Conservation (phyloP, 2,113 vertebrate genomes). For the Papio anubis region DNA sequence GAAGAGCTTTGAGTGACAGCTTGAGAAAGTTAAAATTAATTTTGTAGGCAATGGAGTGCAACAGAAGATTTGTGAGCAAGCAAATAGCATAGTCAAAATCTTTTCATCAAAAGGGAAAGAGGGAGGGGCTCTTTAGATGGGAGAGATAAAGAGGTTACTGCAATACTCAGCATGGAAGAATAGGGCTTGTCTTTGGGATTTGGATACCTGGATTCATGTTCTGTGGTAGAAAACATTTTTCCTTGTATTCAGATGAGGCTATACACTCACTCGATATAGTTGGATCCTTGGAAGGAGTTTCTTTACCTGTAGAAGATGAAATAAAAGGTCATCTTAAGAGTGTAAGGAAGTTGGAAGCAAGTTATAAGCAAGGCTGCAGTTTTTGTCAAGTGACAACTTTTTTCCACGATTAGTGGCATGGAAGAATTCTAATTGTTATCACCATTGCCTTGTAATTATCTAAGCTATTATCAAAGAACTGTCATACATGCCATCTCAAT, state of each 20-base stretch:
- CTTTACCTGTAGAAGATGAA: conserved; percentile 80
- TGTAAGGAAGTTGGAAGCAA: background rate
- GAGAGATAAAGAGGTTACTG: background rate
- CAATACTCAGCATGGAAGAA: background rate
- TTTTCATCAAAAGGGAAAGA: background rate
- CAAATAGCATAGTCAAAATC: background rate
- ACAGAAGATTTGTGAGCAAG: background rate
- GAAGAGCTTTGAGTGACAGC: background rate
- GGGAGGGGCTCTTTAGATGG: background rate
- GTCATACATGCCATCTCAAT: background rate
- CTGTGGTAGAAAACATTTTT: conserved; percentile 80
- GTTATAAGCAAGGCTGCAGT: background rate
- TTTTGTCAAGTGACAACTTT: background rate
- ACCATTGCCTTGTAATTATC: background rate
- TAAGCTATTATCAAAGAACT: background rate
- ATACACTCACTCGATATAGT: conserved; percentile 22
- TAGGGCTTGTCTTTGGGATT: background rate
- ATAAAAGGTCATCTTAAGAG: background rate
- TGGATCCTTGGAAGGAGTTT: conserved; percentile 76
- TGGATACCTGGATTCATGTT: conserved; percentile 79
- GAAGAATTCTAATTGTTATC: background rate
- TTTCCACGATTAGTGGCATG: background rate
- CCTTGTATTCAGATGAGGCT: conserved; percentile 47
- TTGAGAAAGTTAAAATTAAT: background rate
- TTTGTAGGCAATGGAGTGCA: background rate